phyloP scores from a whole-genome alignment of 2,113 vertebrate genomes.

The Zosterops pallidus region DNA sequence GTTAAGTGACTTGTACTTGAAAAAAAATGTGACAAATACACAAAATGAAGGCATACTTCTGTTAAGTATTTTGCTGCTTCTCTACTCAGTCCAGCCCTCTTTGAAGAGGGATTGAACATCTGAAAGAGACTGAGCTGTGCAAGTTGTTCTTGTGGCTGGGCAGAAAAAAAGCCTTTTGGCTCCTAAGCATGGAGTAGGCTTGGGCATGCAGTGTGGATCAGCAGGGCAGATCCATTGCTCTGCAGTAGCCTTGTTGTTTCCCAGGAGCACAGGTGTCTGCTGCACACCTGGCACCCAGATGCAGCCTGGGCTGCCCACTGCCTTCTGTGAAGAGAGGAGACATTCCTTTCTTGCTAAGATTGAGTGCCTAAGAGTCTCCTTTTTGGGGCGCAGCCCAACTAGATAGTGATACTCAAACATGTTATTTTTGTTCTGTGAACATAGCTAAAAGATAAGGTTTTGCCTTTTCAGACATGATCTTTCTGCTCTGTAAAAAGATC shows the following conservation, averaged over 20 bases:
- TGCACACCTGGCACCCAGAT: not conserved
- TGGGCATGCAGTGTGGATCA: not conserved
- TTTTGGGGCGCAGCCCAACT: not conserved
- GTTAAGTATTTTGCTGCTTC: not conserved
- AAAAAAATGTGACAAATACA: not conserved
- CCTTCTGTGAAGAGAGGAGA: not conserved
- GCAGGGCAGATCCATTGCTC: not conserved
- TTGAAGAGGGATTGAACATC: too few species aligned
- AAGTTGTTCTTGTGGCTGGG: not conserved
- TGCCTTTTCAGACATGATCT: not conserved
- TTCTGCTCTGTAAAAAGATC: not conserved
- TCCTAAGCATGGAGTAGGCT: not conserved
- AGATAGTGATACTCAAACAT: not conserved
- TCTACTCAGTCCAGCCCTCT: not conserved
- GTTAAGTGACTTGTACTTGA: not conserved
- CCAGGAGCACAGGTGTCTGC: not conserved
- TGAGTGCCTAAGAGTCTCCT: not conserved
- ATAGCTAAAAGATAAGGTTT: not conserved
- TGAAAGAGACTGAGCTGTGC: rapidly evolving
- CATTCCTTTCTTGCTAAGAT: not conserved
- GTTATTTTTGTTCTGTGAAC: not conserved
- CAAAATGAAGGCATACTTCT: not conserved
- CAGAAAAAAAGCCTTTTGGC: rapidly evolving
- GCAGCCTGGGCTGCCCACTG: rapidly evolving
- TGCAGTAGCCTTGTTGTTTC: not conserved